Evolutionary conservation across 2,888 invertebrate genomes (phyloP).

Genomic region (Reticulitermes lucifugus): DNA sequence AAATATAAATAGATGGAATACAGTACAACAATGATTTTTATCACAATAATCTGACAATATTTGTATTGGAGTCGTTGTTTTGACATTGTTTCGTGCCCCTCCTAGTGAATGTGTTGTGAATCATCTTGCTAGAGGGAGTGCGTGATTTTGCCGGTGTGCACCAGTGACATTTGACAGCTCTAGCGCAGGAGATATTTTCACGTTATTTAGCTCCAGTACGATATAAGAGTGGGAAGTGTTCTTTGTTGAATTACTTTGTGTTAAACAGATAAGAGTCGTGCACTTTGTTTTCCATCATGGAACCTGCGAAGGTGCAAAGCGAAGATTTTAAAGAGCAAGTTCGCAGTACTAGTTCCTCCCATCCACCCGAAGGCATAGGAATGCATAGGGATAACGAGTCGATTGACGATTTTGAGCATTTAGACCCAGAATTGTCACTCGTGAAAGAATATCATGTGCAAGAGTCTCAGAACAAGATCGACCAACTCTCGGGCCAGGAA

Average conservation of each 20-base stretch:
- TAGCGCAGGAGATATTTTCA: conserved; percentile 30
- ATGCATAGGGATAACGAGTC: conserved; percentile 75
- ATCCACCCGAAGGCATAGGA: conserved; percentile 48
- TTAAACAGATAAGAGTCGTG: neutral
- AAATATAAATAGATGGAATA: neutral
- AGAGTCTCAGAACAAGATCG: neutral
- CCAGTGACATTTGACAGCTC: conserved; percentile 56
- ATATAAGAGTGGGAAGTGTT: conserved; percentile 39
- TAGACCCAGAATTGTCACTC: conserved; percentile 71
- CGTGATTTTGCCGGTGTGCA: conserved; percentile 47
- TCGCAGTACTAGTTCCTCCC: conserved; percentile 41
- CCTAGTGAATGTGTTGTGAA: conserved; percentile 41
- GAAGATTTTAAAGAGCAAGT: conserved; percentile 38
- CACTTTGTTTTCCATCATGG: conserved; percentile 6
- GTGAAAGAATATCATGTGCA: conserved; percentile 56
- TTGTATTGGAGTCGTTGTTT: neutral
- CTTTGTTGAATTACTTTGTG: conserved; percentile 6
- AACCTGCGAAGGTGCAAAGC: conserved; percentile 7
- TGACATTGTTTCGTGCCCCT: conserved; percentile 17
- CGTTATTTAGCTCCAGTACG: neutral
- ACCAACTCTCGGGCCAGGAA: neutral
- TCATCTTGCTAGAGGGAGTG: conserved; percentile 44
- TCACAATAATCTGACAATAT: neutral
- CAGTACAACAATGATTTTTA: neutral
- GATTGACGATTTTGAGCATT: conserved; percentile 79